Evolutionary conservation across 2,888 invertebrate species (phyloP).

Genomic region (Cactoblastis cactorum): DNA sequence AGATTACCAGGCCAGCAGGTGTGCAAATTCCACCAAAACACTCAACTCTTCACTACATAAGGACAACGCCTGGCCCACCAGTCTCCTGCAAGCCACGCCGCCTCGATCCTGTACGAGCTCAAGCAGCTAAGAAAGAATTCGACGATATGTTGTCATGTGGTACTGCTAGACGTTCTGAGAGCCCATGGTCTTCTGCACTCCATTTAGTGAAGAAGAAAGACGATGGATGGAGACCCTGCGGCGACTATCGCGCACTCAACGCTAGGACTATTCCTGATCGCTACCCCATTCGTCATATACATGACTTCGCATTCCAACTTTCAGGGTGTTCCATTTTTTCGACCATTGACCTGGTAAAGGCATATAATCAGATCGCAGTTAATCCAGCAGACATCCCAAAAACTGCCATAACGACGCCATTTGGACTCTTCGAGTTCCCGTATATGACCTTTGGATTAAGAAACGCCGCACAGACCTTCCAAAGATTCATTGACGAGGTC

Average conservation of each 20-base stretch:
- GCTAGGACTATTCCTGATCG: not conserved
- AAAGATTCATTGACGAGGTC: not conserved
- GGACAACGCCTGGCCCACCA: constrained; percentile 1
- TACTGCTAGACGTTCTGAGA: not conserved
- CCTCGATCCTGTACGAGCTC: not conserved
- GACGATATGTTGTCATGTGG: not conserved
- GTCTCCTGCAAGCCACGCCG: not conserved
- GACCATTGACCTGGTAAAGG: not conserved
- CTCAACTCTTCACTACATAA: not conserved
- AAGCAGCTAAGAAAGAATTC: not conserved
- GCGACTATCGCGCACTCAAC: not conserved
- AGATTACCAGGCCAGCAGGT: not conserved
- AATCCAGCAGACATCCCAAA: not conserved
- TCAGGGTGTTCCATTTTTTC: not conserved
- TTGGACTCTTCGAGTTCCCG: not conserved
- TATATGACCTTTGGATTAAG: not conserved
- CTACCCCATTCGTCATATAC: not conserved
- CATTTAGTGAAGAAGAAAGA: not conserved
- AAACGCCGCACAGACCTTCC: not conserved
- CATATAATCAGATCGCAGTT: not conserved
- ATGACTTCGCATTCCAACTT: not conserved
- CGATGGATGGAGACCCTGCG: not conserved
- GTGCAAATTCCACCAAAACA: not conserved
- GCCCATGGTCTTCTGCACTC: not conserved
- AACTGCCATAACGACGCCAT: not conserved